Evolutionary conservation across 2,113 vertebrate genomes (phyloP), one percentile per base, ranked within the genome.

Genomic region (Regulus satrapa): DNA sequence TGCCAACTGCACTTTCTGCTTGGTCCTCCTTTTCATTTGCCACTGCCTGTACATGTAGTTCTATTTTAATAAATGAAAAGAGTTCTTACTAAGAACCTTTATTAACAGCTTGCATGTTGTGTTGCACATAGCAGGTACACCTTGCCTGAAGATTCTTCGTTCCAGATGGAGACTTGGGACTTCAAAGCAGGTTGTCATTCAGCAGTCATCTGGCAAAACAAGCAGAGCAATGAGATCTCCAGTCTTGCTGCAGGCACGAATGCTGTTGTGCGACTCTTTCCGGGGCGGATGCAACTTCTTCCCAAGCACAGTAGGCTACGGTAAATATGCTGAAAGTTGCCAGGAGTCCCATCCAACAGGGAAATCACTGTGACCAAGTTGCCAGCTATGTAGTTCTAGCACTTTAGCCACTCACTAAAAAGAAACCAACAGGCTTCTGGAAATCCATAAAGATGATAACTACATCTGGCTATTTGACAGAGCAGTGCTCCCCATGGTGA

Each of bases 1-100:
- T 73, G 62, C 52, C 61, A 84, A 1, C 55, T 95, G 41, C 58
- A 76, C 63, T 94, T 96, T 93, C 32, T 77, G 51, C 43, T 61
- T 82, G 46, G 45, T 34, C 31, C 25, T 91, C 76, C 58, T 86
- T 94, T 92, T 88, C 81, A 87, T 94, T 92, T 96, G 55, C 61
- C 38, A 19, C 62, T 83, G 82, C 38, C 52, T 71, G 62, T 26
- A 75, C 71, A 34, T 43, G 73, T 58, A 79, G 51, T 40, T 79
- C 48, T 20, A 78, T 77, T 90, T 95, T 92, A 95, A 95, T 94
- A 96, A 91, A 89, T 75, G 28, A 66, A 81, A 88, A 48, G 63
- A 41, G 61, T 61, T 89, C 69, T 84, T 79, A 58, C 26, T 34
- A 83, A 83, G 46, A 89, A 20, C 74, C 46, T 41, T 94, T 73